Base-by-base conservation (phyloP, 2,797 vertebrate genomes). In the Eupleurogrammus muticus region DNA sequence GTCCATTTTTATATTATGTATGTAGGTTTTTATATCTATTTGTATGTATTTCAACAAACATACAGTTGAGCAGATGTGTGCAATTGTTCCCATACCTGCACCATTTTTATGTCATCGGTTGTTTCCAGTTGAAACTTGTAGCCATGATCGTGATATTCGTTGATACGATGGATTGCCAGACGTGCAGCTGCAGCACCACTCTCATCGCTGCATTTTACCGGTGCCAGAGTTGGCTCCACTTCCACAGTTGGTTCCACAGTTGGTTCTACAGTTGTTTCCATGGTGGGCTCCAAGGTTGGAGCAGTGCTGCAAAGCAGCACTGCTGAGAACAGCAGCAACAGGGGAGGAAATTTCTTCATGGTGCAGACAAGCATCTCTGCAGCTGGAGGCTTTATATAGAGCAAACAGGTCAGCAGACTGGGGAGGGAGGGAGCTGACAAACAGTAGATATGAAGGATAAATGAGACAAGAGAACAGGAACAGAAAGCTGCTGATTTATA, bases 81-180 rank as follows among this genome's bases (percentile, higher is more conserved):
- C 7, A 62, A 9, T 23, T 32, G 1, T 13, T 57, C 0, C 24
- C 48, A 2, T 66, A 70, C 89, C 70, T 70, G 12, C 1, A 55
- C 54, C 19, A 46, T 8, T 7, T 24, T 52, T 32, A 16, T 53
- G 49, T 20, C 46, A 4, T 28, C 2, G 9, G 55, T 5, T 1
- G 53, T 6, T 2, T 16, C 16, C 7, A 91, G 54, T 38, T 21
- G 52, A 70, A 91, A 91, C 77, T 90, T 90, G 77, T 91, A 92
- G 63, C 90, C 89, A 5, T 89, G 87, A 9, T 55, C 17, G 55
- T 89, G 89, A 5, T 81, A 21, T 1, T 61, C 3, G 16, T 89
- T 84, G 48, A 91, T 91, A n/a, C 77, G 63, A 12, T 65, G 34
- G 28, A 73, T 13, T 0, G 82, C 80, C 53, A 79, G 53, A n/a